phyloP scores from a whole-genome alignment of 2,797 vertebrate species.

The Cossypha dichroa region DNA sequence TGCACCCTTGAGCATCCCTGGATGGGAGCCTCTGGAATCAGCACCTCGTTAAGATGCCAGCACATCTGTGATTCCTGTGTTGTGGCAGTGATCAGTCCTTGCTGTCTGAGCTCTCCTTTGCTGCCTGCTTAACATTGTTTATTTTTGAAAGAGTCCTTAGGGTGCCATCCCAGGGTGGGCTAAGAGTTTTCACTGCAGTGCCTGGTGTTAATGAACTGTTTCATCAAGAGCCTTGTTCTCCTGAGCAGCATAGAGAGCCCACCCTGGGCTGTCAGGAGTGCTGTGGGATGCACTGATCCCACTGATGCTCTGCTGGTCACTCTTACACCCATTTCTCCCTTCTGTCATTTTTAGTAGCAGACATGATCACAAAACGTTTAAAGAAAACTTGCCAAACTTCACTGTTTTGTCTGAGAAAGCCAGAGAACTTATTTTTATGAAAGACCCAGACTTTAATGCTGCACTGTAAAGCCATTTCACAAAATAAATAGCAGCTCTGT shows the following conservation, averaged over 20 bases:
- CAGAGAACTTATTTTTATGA: neutral
- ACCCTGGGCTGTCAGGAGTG: neutral
- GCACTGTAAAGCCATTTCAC: constrained; percentile 19
- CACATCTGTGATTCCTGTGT: neutral
- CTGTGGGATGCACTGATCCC: neutral
- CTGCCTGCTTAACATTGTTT: neutral
- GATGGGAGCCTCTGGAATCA: neutral
- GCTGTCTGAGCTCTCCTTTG: neutral
- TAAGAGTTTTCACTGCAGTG: neutral
- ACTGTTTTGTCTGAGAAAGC: neutral
- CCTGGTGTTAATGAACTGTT: neutral
- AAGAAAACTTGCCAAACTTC: neutral
- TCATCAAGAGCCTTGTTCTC: neutral
- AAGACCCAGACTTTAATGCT: neutral
- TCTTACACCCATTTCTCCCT: neutral
- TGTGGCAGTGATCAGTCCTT: neutral
- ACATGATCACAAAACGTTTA: neutral
- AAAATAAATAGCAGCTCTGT: constrained; percentile 45
- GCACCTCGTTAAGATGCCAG: neutral
- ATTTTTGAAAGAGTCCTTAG: neutral
- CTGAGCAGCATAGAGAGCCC: neutral
- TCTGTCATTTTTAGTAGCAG: neutral
- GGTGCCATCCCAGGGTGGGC: neutral
- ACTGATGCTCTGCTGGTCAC: neutral
- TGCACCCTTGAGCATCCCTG: neutral